Conservation (phyloP, 2,888 invertebrate genomes). For the Hyposoter dolosus region DNA sequence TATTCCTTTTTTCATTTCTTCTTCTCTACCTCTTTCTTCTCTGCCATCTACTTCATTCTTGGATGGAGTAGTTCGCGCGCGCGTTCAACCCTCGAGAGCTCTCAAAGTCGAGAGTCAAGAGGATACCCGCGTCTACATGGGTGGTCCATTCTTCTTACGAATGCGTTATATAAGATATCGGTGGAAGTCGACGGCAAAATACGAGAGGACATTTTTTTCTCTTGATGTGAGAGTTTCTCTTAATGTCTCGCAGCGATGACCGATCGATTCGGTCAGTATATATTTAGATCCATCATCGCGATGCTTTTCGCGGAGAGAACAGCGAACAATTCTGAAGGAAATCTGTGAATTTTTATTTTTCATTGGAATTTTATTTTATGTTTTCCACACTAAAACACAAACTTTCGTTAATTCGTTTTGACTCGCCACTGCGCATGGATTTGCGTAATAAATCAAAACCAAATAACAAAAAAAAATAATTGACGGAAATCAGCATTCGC, state of each 20-base stretch:
- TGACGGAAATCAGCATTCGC: not conserved
- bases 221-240: slow-evolving; percentile 29
- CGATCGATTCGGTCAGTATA: slow-evolving; percentile 28
- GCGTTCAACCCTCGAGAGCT: slow-evolving; percentile 81
- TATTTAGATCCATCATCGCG: slow-evolving; percentile 3
- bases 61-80: slow-evolving; percentile 82
- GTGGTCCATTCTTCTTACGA: slow-evolving; percentile 84
- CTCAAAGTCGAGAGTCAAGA: slow-evolving; percentile 80
- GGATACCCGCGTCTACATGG: slow-evolving; percentile 80
- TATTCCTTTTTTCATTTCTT: slow-evolving; percentile 34
- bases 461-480: not conserved
- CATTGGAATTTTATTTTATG: not conserved
- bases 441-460: too few species aligned
- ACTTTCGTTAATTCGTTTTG: not conserved
- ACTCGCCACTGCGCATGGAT: not conserved
- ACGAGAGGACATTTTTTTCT: slow-evolving; percentile 68
- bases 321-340: not conserved
- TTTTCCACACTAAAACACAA: not conserved
- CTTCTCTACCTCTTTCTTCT: slow-evolving; percentile 48
- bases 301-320: not conserved
- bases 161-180: slow-evolving; percentile 79
- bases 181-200: slow-evolving; percentile 72
- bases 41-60: slow-evolving; percentile 55
- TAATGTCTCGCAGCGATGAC: slow-evolving; percentile 37
- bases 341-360: not conserved